Evolutionary conservation across 2,113 vertebrate genomes (phyloP).

Genomic region (Muntiacus reevesi): DNA sequence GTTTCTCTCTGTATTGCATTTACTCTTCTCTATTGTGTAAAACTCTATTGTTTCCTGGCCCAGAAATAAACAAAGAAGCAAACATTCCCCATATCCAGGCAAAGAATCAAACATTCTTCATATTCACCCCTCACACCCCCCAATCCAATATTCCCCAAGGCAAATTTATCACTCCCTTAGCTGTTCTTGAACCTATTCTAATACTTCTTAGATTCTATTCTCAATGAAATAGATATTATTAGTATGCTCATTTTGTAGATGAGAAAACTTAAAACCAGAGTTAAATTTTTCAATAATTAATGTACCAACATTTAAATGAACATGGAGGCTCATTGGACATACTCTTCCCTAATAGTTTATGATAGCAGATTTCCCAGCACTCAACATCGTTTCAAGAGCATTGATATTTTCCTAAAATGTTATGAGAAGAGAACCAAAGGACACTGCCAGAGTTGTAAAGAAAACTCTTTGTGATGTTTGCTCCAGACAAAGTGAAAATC

Average conservation of each 20-base stretch:
- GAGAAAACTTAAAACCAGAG: neutral
- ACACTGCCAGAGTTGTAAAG: neutral
- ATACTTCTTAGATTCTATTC: neutral
- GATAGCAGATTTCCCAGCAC: neutral
- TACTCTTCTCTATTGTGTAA: neutral
- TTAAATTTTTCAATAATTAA: neutral
- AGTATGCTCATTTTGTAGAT: neutral
- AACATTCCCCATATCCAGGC: neutral
- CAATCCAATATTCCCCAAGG: neutral
- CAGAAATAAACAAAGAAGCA: neutral
- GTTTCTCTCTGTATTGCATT: neutral
- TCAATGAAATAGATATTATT: neutral
- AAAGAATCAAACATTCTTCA: neutral
- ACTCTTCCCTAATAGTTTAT: neutral
- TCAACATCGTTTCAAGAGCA: neutral
- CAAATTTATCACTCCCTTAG: neutral
- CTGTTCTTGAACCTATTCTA: neutral
- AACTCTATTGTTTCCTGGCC: neutral
- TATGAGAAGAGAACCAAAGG: neutral
- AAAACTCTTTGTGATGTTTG: neutral
- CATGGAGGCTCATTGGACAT: neutral
- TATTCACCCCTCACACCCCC: neutral
- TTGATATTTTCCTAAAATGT: neutral
- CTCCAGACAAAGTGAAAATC: neutral
- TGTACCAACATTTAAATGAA: neutral